Conservation (phyloP, 92 coral and sea anemone species). For the Paragorgia papillata region DNA sequence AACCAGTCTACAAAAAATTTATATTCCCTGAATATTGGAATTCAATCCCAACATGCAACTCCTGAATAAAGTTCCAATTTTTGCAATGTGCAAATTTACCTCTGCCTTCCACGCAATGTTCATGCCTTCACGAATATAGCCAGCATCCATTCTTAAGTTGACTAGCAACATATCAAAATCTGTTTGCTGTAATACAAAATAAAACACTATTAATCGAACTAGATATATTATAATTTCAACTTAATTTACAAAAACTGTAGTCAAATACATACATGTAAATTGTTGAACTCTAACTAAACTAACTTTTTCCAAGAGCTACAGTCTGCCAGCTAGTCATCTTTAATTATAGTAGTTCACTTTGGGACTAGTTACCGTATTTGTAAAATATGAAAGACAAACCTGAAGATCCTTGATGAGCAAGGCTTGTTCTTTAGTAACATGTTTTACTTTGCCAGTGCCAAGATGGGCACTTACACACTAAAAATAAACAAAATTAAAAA, state of each 20-base stretch:
- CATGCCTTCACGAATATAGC: conserved; percentile 95
- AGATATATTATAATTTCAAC: background rate
- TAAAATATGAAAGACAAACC: conserved; percentile 44
- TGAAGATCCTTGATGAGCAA: conserved; percentile 93
- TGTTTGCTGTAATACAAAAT: conserved; percentile 70
- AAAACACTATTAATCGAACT: background rate
- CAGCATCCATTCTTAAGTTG: conserved; percentile 94
- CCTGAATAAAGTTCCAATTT: too few relatives aligned
- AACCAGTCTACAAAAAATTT: conserved; percentile 89
- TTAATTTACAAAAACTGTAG: too few relatives aligned
- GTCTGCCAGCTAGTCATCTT: too few relatives aligned
- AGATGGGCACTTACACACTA: conserved; percentile 81
- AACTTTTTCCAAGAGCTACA: too few relatives aligned
- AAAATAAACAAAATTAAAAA: background rate
- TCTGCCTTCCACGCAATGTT: conserved; percentile 85
- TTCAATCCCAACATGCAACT: too few relatives aligned
- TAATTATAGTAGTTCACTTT: too few relatives aligned
- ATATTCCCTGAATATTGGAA: too few relatives aligned
- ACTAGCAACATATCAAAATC: conserved; percentile 98
- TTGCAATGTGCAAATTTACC: too few relatives aligned
- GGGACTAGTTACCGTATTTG: too few relatives aligned
- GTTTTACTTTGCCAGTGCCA: conserved; percentile 92
- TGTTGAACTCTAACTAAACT: too few relatives aligned
- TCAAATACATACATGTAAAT: too few relatives aligned
- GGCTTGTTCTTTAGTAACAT: conserved; percentile 94